Percentiles rank a stretch among this genome's conserved stretches.
These are phyloP conservation scores for Dasysyrphus tricinctus DNA, from an alignment of 2,888 invertebrate genomes.

Conservation along the genomic window DNA sequence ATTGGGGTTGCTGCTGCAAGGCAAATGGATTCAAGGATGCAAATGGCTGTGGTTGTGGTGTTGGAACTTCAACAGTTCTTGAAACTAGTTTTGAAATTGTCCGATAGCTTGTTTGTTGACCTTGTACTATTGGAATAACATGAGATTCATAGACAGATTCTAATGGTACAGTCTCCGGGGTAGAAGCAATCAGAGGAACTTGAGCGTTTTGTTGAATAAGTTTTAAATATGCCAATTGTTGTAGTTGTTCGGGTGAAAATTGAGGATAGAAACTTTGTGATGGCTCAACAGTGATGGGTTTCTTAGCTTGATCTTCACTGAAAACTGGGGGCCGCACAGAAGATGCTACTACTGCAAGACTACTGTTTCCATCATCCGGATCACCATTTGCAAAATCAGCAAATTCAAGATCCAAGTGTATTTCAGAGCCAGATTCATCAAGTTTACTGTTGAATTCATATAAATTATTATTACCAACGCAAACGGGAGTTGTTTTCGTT, in stretches of 20 bases:
- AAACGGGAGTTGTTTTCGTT: constrained; percentile 95
- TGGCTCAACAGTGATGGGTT: constrained; percentile 15
- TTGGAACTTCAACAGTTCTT: constrained; percentile 89
- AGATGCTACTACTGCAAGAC: constrained; percentile 80
- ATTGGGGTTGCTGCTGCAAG: constrained; percentile 87
- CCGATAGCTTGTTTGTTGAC: constrained; percentile 89
- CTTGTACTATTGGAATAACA: constrained; percentile 91
- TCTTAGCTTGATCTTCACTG: constrained; percentile 26
- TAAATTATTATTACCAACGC: constrained; percentile 91
- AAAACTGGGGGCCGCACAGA: background rate
- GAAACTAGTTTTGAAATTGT: constrained; percentile 92
- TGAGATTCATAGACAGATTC: constrained; percentile 93
- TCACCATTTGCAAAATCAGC: constrained; percentile 89
- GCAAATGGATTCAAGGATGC: constrained; percentile 84
- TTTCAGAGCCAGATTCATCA: constrained; percentile 94
- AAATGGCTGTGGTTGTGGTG: constrained; percentile 82
- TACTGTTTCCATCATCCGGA: constrained; percentile 78
- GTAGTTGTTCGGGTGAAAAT: constrained; percentile 86
- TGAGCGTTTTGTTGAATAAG: constrained; percentile 87
- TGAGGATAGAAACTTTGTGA: constrained; percentile 48
- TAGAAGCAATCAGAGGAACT: constrained; percentile 89
- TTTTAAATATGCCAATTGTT: constrained; percentile 89
- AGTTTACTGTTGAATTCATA: constrained; percentile 94
- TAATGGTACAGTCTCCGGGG: constrained; percentile 87
- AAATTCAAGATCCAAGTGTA: constrained; percentile 93